Percentiles rank a stretch among this genome's conserved stretches.
These are phyloP conservation scores for Mystacornis crossleyi DNA, from an alignment of 2,113 vertebrate genomes.

Conservation along the genomic window DNA sequence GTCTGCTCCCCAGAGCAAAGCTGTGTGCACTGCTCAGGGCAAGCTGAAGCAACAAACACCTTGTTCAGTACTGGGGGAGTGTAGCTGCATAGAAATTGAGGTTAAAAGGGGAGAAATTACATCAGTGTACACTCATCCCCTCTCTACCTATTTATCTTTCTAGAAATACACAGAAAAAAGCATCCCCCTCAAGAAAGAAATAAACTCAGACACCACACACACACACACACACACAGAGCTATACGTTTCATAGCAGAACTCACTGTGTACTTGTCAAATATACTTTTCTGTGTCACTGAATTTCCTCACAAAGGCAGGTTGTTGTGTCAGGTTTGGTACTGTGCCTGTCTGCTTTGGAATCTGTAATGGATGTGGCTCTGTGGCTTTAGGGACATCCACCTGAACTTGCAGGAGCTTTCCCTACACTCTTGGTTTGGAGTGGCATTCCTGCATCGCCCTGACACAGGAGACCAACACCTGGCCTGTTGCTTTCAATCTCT, in stretches of 20 bases:
- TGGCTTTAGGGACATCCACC: neutral
- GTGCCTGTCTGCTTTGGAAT: neutral
- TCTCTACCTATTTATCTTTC: neutral
- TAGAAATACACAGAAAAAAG: neutral
- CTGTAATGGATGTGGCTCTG: neutral
- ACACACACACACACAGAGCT: neutral
- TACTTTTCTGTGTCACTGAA: conserved; percentile 30
- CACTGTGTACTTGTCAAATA: neutral
- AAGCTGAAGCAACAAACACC: neutral
- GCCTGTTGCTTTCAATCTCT: neutral
- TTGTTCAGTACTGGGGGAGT: neutral
- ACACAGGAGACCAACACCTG: neutral
- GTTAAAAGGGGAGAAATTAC: neutral
- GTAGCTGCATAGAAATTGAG: neutral
- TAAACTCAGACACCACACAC: neutral
- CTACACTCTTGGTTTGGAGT: neutral
- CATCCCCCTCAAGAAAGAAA: neutral
- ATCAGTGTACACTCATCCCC: neutral
- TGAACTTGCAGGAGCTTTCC: neutral
- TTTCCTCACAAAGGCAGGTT: neutral
- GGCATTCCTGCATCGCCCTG: neutral
- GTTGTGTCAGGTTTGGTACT: neutral
- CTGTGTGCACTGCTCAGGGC: neutral
- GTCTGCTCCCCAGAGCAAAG: neutral
- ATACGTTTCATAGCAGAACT: neutral